A percentile compares a stretch with the other conserved stretches of the same genome.
These are phyloP conservation scores for Urophycis tenuis DNA, from an alignment of 2,797 vertebrate genomes.

Conservation along the genomic window DNA sequence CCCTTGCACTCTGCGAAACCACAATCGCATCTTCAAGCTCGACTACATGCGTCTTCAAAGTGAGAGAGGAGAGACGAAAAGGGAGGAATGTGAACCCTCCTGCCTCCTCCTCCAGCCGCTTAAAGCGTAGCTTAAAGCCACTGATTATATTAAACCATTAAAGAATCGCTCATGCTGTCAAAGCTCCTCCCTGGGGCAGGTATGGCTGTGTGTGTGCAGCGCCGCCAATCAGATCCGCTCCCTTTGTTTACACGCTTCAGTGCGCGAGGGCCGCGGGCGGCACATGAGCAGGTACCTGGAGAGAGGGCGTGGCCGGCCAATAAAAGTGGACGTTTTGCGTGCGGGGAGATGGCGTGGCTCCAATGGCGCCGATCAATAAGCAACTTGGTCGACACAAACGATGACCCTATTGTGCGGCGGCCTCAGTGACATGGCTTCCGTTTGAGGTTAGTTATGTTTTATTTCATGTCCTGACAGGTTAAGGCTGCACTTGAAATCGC, in stretches of 20 bases:
- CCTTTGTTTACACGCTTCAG: background rate
- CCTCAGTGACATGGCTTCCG: background rate
- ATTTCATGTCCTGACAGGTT: background rate
- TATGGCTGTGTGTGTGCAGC: background rate
- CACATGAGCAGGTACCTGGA: background rate
- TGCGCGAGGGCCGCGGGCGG: background rate
- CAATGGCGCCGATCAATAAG: background rate
- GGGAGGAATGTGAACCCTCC: background rate
- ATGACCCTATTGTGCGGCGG: background rate
- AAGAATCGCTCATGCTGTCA: background rate
- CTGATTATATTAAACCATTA: background rate
- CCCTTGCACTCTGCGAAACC: background rate
- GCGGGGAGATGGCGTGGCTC: background rate
- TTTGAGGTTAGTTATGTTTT: background rate
- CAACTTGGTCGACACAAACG: background rate
- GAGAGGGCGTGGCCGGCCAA: background rate
- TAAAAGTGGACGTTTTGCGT: background rate
- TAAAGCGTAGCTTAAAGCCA: background rate
- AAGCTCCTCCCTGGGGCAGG: background rate
- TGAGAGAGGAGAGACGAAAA: background rate
- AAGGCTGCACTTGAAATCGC: background rate
- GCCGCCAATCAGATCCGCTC: background rate
- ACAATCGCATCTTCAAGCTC: background rate
- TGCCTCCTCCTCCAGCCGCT: background rate
- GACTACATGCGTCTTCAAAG: background rate